phyloP scores from a whole-genome alignment of 2,888 invertebrate species.

The Blastobasis lacticolella region DNA sequence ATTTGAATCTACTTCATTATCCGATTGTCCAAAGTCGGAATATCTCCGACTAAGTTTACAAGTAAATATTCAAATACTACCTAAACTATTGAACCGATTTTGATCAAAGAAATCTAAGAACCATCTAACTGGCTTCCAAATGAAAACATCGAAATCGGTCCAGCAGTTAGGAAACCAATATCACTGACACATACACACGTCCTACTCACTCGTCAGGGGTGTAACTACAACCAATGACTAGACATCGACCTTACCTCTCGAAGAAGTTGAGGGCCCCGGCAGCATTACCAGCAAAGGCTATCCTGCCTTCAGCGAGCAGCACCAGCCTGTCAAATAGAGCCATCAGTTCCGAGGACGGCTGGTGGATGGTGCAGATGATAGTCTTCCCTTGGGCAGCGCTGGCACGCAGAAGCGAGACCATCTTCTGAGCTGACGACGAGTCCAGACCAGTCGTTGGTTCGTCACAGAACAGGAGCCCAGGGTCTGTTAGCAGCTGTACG shows the following conservation, averaged over 20 bases:
- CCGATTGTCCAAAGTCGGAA: too few species aligned
- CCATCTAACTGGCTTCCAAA: too few species aligned
- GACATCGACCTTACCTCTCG: conserved; percentile 66
- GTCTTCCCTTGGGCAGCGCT: conserved; percentile 87
- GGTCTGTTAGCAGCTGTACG: conserved; percentile 87
- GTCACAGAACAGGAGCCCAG: conserved; percentile 93
- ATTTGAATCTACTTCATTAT: too few species aligned
- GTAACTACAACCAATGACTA: too few species aligned
- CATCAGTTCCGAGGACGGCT: conserved; percentile 92
- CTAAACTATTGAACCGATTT: too few species aligned
- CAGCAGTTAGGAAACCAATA: too few species aligned
- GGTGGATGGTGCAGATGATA: conserved; percentile 94
- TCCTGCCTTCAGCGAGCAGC: conserved; percentile 89
- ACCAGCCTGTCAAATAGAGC: conserved; percentile 85
- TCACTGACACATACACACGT: too few species aligned
- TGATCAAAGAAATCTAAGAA: too few species aligned
- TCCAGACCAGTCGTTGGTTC: conserved; percentile 97
- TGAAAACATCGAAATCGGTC: too few species aligned
- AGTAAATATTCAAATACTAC: too few species aligned
- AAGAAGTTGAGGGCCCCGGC: conserved; percentile 62
- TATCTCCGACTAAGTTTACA: too few species aligned
- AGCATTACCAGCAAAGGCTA: conserved; percentile 87
- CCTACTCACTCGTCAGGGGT: too few species aligned
- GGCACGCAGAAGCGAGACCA: conserved; percentile 80
- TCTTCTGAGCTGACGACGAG: conserved; percentile 91